Percentiles rank a stretch among this genome's conserved stretches.
Conservation (phyloP, 2,797 vertebrate genomes). For the Rhinatrema bivittatum region DNA sequence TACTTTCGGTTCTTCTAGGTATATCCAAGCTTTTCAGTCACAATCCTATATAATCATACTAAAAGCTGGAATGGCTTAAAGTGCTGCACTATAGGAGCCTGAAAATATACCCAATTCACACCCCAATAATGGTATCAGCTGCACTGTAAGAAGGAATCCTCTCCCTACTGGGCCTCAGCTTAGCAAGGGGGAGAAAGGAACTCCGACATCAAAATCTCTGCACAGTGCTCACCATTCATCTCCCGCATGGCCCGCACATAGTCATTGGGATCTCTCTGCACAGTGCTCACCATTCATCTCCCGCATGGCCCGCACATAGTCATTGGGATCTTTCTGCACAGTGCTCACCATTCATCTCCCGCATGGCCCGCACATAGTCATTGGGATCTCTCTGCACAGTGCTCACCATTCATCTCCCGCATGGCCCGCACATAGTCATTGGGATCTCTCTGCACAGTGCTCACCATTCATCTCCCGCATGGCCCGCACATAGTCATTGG, state of each 20-base stretch:
- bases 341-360: slow-evolving; percentile 91
- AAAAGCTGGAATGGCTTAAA: too few relatives aligned
- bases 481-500: slow-evolving; percentile 84
- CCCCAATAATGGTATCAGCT: too few relatives aligned
- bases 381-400: slow-evolving; percentile 92
- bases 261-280: slow-evolving; percentile 89
- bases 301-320: slow-evolving; percentile 86
- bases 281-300: slow-evolving; percentile 93
- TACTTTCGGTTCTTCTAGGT: too few relatives aligned
- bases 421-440: slow-evolving; percentile 87
- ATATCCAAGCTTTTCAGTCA: too few relatives aligned
- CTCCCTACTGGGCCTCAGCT: accelerated
- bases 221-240: slow-evolving; percentile 74
- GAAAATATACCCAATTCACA: too few relatives aligned
- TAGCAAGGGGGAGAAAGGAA: too few relatives aligned
- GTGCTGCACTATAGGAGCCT: too few relatives aligned
- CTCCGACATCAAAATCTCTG: too few relatives aligned
- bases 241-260: slow-evolving; percentile 88
- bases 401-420: slow-evolving; percentile 91
- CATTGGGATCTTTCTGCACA: slow-evolving; percentile 89
- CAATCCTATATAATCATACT: too few relatives aligned
- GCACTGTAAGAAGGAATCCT: too few relatives aligned
- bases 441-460: too few relatives aligned
- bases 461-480: slow-evolving; percentile 93
- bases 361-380: slow-evolving; percentile 86